Evolutionary conservation across 2,888 invertebrate genomes (phyloP).

Genomic region (Agrenia bidenticulata): DNA sequence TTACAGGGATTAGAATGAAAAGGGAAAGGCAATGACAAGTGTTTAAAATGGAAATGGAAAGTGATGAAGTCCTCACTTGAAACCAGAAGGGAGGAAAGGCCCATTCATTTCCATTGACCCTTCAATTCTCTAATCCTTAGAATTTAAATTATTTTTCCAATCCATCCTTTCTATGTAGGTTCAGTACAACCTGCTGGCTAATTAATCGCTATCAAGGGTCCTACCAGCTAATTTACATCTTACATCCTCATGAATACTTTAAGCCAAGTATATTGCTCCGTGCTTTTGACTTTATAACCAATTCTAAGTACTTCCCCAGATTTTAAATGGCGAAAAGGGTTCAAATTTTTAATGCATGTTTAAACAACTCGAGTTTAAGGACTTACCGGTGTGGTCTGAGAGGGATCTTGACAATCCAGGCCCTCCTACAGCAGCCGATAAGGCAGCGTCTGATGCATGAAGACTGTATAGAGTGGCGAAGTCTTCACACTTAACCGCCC

Average conservation of each 20-base stretch:
- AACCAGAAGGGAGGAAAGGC: background rate
- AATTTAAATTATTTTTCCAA: constrained; percentile 5
- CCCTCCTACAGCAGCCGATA: constrained; percentile 54
- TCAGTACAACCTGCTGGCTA: constrained; percentile 1
- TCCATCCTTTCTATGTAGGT: background rate
- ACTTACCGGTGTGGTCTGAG: constrained; percentile 52
- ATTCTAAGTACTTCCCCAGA: background rate
- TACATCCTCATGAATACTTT: constrained; percentile 20
- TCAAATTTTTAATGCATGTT: background rate
- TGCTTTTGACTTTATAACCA: constrained; percentile 3
- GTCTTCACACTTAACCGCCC: constrained; percentile 68
- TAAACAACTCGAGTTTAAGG: background rate
- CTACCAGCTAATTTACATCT: constrained; percentile 33
- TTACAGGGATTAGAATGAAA: constrained; percentile 3
- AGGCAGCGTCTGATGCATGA: constrained; percentile 55
- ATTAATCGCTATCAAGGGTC: background rate
- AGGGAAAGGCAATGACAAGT: background rate
- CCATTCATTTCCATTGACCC: constrained; percentile 35
- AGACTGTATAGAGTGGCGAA: constrained; percentile 81
- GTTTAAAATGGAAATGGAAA: constrained; percentile 8
- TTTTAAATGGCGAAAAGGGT: background rate
- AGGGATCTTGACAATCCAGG: constrained; percentile 54
- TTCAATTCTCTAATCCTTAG: constrained; percentile 16
- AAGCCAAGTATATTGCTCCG: constrained; percentile 3
- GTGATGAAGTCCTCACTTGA: constrained; percentile 10